These are phyloP conservation scores for Barnardius zonarius DNA, from an alignment of 2,113 vertebrate species.

Conservation along the genomic window DNA sequence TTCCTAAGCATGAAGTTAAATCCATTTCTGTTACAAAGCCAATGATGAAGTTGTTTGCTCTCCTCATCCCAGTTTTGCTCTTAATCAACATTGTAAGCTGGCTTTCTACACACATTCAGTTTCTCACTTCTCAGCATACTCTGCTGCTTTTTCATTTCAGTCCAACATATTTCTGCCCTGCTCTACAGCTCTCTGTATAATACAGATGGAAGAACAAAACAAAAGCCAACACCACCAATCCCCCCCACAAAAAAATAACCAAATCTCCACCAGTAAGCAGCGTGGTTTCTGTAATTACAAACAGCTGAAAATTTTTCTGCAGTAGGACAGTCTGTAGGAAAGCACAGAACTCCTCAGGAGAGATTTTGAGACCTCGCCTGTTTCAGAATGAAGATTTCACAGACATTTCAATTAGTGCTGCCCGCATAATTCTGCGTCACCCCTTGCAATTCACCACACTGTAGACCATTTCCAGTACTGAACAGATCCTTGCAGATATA, in stretches of 20 bases:
- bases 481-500: not conserved
- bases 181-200: not conserved
- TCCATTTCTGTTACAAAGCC: not conserved
- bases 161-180: not conserved
- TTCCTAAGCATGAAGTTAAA: not conserved
- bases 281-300: not conserved
- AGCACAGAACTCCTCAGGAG: not conserved
- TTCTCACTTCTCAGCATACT: not conserved
- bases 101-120: not conserved
- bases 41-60: not conserved
- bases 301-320: not conserved
- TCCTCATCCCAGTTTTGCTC: not conserved
- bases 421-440: not conserved
- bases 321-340: not conserved
- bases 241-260: not conserved
- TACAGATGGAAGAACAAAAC: not conserved
- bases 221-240: not conserved
- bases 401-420: not conserved
- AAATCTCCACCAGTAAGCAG: not conserved
- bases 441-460: not conserved
- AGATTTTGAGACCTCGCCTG: not conserved
- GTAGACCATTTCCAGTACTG: not conserved
- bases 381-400: not conserved
- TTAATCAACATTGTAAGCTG: not conserved
- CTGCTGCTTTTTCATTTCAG: not conserved